phyloP scores from a whole-genome alignment of 2,888 invertebrate species.

The Neocrepidodera transversa region DNA sequence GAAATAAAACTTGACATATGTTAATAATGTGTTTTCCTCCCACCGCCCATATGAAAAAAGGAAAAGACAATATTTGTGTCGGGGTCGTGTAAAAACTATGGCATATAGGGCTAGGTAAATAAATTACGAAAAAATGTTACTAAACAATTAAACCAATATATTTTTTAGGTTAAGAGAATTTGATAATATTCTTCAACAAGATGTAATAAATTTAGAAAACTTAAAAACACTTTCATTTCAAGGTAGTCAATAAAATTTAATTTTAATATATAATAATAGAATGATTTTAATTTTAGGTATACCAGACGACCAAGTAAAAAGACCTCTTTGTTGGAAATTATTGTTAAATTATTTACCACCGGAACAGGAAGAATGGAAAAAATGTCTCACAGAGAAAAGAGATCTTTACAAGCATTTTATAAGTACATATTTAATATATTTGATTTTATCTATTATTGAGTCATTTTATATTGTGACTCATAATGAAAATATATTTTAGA shows the following conservation, averaged over 20 bases:
- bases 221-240: conserved; percentile 79
- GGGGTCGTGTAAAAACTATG: conserved; percentile 41
- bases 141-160: conserved; percentile 1
- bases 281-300: conserved; percentile 68
- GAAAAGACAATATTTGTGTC: background rate
- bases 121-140: no score
- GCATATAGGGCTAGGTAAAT: conserved; percentile 57
- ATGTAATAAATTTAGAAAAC: conserved; percentile 73
- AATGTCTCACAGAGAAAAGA: conserved; percentile 76
- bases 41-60: background rate
- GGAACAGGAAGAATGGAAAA: conserved; percentile 71
- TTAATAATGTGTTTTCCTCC: no score
- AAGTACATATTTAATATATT: no score
- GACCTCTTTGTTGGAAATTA: conserved; percentile 88
- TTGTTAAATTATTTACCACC: conserved; percentile 84
- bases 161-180: conserved; percentile 79
- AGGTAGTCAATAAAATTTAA: conserved; percentile 64
- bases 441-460: no score
- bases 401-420: conserved; percentile 83
- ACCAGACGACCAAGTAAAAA: conserved; percentile 83
- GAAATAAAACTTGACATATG: no score
- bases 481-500: conserved; percentile 69
- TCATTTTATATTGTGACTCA: no score
- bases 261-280: background rate
- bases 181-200: conserved; percentile 73